Percentiles rank a stretch among this genome's conserved stretches.
Evolutionary conservation across 1,140 invertebrate genomes (phyloP).

Genomic region (Drosophila equinoxialis): DNA sequence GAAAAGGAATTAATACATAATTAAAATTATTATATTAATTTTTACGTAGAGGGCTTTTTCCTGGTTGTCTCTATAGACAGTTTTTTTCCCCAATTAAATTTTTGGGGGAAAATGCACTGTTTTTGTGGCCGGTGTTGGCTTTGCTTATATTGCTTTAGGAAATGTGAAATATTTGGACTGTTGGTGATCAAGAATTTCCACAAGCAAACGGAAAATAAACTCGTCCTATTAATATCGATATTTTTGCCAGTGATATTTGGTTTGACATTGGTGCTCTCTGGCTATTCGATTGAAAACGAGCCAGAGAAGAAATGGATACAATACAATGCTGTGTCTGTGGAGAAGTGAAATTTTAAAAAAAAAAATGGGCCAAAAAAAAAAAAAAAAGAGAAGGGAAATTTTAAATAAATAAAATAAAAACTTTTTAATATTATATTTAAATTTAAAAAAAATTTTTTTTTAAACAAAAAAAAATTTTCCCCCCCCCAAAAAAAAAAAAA

Average conservation of each 20-base stretch:
- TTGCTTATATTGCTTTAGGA: background rate
- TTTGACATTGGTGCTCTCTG: background rate
- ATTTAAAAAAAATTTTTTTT: too few species aligned
- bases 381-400: too few species aligned
- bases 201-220: slow-evolving; percentile 5
- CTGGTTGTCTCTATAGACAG: background rate
- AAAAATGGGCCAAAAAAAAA: too few species aligned
- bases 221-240: background rate
- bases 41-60: background rate
- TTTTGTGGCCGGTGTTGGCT: background rate
- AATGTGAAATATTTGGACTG: slow-evolving; percentile 6
- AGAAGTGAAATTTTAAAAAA: too few species aligned
- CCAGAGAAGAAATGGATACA: background rate
- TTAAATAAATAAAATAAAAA: too few species aligned
- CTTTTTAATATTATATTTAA: too few species aligned
- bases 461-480: too few species aligned
- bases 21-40: too few species aligned
- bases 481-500: too few species aligned
- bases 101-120: background rate
- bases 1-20: too few species aligned
- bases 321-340: background rate
- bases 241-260: slow-evolving; percentile 8
- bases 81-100: background rate
- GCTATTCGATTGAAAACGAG: background rate
- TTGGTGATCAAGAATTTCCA: slow-evolving; percentile 9